phyloP scores from a whole-genome alignment of 2,797 vertebrate genomes.

The Pterois miles region DNA sequence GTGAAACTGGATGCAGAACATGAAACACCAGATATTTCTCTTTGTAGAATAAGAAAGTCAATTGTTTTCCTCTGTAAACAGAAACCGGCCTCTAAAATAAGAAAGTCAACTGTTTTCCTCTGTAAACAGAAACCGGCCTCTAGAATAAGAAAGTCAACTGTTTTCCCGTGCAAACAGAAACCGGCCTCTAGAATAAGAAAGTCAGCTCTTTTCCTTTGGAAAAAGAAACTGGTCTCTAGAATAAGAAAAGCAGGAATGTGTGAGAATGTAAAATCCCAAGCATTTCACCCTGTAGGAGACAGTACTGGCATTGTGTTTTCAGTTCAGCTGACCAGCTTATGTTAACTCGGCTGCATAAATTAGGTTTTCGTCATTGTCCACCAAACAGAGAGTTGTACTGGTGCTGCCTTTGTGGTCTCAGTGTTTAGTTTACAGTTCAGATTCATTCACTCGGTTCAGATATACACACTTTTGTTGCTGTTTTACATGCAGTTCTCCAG shows the following conservation, averaged over 20 bases:
- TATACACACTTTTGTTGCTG: neutral
- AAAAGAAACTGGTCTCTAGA: neutral
- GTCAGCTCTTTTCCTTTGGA: neutral
- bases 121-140: neutral
- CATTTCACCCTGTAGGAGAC: neutral
- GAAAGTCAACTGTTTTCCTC: neutral
- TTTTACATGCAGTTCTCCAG: neutral
- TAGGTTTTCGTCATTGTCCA: conserved; percentile 13
- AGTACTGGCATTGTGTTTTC: conserved; percentile 39
- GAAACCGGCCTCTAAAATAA: too few species aligned
- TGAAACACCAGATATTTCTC: neutral
- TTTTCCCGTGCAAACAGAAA: too few species aligned
- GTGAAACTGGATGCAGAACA: neutral
- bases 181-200: too few species aligned
- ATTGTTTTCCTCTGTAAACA: too few species aligned
- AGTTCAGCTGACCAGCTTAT: conserved; percentile 47
- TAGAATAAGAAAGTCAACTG: neutral
- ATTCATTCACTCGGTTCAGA: neutral
- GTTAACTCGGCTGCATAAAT: conserved; percentile 19
- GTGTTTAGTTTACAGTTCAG: neutral
- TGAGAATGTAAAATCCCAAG: neutral
- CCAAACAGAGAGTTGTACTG: neutral
- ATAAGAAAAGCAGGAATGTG: neutral
- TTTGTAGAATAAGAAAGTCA: neutral
- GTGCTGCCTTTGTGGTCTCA: neutral